A percentile compares a stretch with the other conserved stretches of the same genome.
Evolutionary conservation across 2,888 invertebrate species (phyloP).

Genomic region (Ellobium chinense): DNA sequence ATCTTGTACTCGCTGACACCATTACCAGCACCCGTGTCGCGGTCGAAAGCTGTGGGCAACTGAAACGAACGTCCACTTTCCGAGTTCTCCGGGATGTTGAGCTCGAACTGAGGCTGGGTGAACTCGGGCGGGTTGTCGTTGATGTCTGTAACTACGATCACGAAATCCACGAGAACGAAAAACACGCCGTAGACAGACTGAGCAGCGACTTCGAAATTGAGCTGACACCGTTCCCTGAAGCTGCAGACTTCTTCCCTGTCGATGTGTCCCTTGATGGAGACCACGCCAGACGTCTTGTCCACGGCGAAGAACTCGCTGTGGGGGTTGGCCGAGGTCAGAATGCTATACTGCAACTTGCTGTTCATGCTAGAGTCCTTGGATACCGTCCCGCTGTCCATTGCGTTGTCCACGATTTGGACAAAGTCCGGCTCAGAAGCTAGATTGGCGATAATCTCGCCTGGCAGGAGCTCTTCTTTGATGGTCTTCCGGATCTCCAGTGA

Average conservation of each 20-base stretch:
- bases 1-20: conserved; percentile 37
- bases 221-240: conserved; percentile 41
- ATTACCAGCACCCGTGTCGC: conserved; percentile 47
- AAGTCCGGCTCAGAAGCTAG: conserved; percentile 45
- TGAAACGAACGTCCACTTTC: conserved; percentile 39
- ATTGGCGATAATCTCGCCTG: conserved; percentile 35
- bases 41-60: conserved; percentile 49
- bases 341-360: conserved; percentile 35
- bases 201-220: conserved; percentile 45
- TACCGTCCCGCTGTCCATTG: neutral
- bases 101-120: conserved; percentile 39
- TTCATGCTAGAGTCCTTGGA: neutral
- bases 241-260: conserved; percentile 51
- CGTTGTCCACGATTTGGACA: neutral
- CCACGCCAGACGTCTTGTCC: conserved; percentile 25
- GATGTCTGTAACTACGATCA: conserved; percentile 43
- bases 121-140: conserved; percentile 54
- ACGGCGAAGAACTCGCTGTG: conserved; percentile 44
- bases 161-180: conserved; percentile 43
- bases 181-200: conserved; percentile 40
- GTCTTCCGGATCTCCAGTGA: conserved; percentile 37
- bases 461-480: conserved; percentile 47
- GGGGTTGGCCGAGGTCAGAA: conserved; percentile 45
- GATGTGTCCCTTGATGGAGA: conserved; percentile 35
- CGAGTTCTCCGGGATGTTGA: conserved; percentile 44